Conservation (phyloP, 2,797 vertebrate species). For the Epinephelus malabaricus region DNA sequence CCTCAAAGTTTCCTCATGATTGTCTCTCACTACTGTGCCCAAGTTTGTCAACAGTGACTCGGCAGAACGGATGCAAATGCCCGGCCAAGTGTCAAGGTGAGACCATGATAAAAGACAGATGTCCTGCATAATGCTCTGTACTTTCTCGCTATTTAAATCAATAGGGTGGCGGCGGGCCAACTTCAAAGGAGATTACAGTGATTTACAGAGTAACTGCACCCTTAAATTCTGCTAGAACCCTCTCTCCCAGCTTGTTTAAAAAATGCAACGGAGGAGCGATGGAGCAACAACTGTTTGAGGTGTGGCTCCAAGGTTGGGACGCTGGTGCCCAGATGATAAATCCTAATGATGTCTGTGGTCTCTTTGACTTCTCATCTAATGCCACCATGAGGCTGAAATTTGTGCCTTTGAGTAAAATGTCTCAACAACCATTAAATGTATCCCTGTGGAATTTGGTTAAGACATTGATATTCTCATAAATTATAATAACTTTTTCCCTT, state of each 20-base stretch:
- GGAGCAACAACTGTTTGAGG: background rate
- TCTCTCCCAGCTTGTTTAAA: background rate
- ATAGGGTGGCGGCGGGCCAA: constrained; percentile 49
- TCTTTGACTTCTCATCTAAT: background rate
- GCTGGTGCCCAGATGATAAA: background rate
- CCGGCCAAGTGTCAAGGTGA: constrained; percentile 70
- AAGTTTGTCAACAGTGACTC: constrained; percentile 71
- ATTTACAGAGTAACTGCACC: constrained; percentile 36
- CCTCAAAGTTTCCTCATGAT: constrained; percentile 65
- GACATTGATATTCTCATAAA: background rate
- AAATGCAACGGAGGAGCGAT: background rate
- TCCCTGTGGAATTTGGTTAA: background rate
- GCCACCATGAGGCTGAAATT: background rate
- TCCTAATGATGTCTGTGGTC: background rate
- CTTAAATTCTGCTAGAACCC: constrained; percentile 24
- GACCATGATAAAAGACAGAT: constrained; percentile 56
- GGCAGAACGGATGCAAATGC: constrained; percentile 55
- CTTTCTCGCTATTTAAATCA: constrained; percentile 58
- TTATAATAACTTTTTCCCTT: too few relatives aligned
- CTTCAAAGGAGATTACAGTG: constrained; percentile 51
- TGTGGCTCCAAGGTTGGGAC: too few relatives aligned
- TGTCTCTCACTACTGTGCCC: constrained; percentile 23
- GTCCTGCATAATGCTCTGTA: constrained; percentile 45
- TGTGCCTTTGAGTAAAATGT: background rate
- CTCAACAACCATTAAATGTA: background rate